These are phyloP conservation scores for Spinus pinus DNA, from an alignment of 2,797 vertebrate genomes.

Conservation along the genomic window DNA sequence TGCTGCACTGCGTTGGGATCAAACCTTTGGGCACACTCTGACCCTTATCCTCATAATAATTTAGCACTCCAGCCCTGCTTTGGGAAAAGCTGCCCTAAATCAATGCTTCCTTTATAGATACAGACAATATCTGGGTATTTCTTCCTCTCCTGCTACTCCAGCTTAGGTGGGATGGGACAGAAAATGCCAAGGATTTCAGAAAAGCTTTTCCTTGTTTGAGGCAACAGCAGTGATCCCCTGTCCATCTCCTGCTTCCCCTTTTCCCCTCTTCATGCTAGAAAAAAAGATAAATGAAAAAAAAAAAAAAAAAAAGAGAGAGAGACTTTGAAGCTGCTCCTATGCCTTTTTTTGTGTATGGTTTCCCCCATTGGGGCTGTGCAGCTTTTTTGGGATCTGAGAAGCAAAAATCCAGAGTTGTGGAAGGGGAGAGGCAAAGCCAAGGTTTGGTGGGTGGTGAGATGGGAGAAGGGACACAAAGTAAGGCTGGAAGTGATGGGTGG, in stretches of 20 bases:
- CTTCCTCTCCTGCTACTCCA: neutral
- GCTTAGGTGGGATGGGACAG: neutral
- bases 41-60: neutral
- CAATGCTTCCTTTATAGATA: neutral
- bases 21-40: neutral
- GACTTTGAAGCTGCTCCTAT: neutral
- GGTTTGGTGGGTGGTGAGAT: neutral
- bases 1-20: fast-evolving
- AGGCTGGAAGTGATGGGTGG: neutral
- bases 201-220: neutral
- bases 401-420: neutral
- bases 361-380: fast-evolving
- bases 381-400: neutral
- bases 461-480: neutral
- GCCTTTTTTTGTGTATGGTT: neutral
- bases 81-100: neutral
- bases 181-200: neutral
- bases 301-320: too few relatives aligned
- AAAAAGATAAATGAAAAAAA: neutral
- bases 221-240: fast-evolving
- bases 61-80: neutral
- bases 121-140: neutral
- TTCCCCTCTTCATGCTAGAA: neutral
- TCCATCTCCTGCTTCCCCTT: neutral
- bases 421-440: neutral